Evolutionary conservation across 2,113 vertebrate genomes (phyloP).

Genomic region (Lophochroa leadbeateri): DNA sequence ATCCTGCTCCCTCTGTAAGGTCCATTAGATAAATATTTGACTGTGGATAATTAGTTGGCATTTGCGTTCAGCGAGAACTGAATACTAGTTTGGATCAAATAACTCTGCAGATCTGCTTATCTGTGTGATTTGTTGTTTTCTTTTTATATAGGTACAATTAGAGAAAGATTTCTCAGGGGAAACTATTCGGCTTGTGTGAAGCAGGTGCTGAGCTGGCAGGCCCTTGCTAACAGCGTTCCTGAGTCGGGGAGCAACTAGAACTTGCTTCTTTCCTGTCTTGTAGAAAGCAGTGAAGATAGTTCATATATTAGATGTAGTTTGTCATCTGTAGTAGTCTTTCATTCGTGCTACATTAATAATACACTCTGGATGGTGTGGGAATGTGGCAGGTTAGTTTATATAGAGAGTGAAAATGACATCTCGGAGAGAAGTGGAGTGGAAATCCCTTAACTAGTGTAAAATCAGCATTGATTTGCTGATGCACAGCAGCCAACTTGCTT

Average conservation of each 20-base stretch:
- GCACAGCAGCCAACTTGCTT: not conserved
- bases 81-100: not conserved
- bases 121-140: not conserved
- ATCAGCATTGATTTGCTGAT: not conserved
- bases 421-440: accelerated
- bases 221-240: not conserved
- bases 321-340: not conserved
- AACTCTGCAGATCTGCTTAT: not conserved
- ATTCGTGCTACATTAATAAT: not conserved
- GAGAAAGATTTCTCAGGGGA: not conserved
- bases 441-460: not conserved
- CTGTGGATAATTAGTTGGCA: not conserved
- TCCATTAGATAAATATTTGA: not conserved
- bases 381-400: not conserved
- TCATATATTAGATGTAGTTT: not conserved
- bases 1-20: not conserved
- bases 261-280: not conserved
- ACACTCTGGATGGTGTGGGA: not conserved
- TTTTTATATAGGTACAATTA: not conserved
- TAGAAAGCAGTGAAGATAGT: not conserved
- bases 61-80: accelerated
- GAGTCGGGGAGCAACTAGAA: not conserved
- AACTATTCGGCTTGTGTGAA: not conserved
- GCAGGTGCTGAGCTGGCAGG: not conserved
- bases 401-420: not conserved